Evolutionary conservation across 2,113 vertebrate genomes (phyloP).

Genomic region (Aspidoscelis tigris): DNA sequence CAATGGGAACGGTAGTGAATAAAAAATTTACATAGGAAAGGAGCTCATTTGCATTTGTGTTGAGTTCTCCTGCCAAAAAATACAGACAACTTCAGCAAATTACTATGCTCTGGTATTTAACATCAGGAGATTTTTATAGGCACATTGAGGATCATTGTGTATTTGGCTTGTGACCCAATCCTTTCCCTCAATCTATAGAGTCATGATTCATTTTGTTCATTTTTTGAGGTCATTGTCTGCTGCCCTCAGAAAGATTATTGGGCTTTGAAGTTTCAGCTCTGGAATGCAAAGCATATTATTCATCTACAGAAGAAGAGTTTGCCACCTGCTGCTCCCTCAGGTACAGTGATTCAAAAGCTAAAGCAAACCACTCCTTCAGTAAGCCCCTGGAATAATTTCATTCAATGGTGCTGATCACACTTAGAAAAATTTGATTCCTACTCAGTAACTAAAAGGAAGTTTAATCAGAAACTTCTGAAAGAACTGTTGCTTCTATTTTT

Average conservation of each 20-base stretch:
- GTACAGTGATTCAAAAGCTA: neutral
- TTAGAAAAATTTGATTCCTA: neutral
- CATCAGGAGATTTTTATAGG: neutral
- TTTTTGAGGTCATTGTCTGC: conserved; percentile 19
- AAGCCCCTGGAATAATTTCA: conserved; percentile 4
- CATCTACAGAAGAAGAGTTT: neutral
- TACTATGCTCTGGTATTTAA: neutral
- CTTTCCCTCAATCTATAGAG: conserved; percentile 15
- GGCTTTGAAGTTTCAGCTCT: conserved; percentile 23
- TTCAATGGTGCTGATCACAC: neutral
- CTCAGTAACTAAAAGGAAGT: neutral
- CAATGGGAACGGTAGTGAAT: neutral
- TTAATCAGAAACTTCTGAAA: neutral
- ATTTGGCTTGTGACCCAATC: conserved; percentile 21
- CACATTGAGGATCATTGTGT: neutral
- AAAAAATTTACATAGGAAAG: neutral
- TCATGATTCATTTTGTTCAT: conserved; percentile 25
- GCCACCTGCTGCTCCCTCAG: conserved; percentile 16
- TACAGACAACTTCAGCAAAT: neutral
- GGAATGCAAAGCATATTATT: conserved; percentile 21
- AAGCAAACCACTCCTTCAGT: neutral
- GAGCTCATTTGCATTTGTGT: neutral
- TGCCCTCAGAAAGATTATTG: conserved; percentile 24
- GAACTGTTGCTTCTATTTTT: neutral
- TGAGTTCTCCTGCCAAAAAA: neutral